phyloP scores from a whole-genome alignment of 2,888 invertebrate species.

The Oscheius sp. region DNA sequence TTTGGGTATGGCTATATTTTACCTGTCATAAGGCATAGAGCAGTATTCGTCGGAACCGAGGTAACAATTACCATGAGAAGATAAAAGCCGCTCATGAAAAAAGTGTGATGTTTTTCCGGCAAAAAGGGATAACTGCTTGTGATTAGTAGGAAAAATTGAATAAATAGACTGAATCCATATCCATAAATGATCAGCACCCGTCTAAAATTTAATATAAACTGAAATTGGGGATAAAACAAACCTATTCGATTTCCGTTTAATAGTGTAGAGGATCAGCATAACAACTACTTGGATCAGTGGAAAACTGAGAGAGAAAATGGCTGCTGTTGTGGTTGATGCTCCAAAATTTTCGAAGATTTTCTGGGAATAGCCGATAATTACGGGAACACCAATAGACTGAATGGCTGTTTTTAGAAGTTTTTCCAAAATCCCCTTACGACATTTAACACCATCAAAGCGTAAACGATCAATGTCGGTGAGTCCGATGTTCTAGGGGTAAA shows the following conservation, averaged over 20 bases:
- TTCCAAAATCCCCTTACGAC: constrained; percentile 32
- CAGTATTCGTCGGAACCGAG: constrained; percentile 59
- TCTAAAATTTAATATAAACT: constrained; percentile 27
- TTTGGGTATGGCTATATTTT: not conserved
- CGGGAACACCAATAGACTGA: constrained; percentile 59
- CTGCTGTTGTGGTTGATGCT: constrained; percentile 7
- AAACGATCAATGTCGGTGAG: constrained; percentile 33
- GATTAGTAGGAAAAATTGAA: constrained; percentile 47
- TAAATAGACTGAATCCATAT: constrained; percentile 40
- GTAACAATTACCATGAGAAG: constrained; percentile 45
- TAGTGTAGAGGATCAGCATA: constrained; percentile 40
- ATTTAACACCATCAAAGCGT: constrained; percentile 44
- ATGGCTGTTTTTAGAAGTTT: not conserved
- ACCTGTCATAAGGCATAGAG: constrained; percentile 58
- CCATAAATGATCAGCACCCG: constrained; percentile 46
- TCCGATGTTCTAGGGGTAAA: not conserved
- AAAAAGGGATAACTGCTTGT: constrained; percentile 47
- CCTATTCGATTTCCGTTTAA: constrained; percentile 14
- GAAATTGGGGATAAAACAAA: not conserved
- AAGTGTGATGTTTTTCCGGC: constrained; percentile 34
- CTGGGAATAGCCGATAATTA: constrained; percentile 52
- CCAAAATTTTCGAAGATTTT: constrained; percentile 41
- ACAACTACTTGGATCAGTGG: constrained; percentile 39
- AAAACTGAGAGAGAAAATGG: constrained; percentile 37
- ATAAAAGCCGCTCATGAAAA: constrained; percentile 42